Percentiles rank a stretch among this genome's conserved stretches.
Conservation (phyloP, 2,888 invertebrate genomes). For the Sisyra terminalis region DNA sequence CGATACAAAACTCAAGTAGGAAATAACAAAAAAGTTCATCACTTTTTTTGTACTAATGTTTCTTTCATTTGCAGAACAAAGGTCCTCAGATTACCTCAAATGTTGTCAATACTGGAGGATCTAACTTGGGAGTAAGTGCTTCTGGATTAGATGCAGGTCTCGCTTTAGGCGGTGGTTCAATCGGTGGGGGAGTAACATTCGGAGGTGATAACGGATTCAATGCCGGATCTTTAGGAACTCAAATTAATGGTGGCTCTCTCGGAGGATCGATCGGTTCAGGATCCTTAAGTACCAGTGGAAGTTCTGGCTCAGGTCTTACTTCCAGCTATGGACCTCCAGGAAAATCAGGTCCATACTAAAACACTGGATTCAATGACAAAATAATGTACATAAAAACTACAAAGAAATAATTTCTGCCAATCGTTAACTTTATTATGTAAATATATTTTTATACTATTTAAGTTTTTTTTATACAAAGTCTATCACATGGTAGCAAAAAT, state of each 20-base stretch:
- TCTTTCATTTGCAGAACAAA: not conserved
- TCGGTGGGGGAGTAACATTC: not conserved
- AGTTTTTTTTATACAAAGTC: too few relatives aligned
- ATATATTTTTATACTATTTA: too few relatives aligned
- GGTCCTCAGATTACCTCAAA: not conserved
- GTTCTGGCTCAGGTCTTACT: not conserved
- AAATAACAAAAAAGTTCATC: not conserved
- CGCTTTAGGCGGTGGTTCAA: not conserved
- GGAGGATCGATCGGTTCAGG: not conserved
- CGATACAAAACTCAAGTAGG: constrained; percentile 21
- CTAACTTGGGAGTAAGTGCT: not conserved
- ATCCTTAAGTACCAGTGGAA: not conserved
- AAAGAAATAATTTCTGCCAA: too few relatives aligned
- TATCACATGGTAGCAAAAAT: too few relatives aligned
- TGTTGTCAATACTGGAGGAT: not conserved
- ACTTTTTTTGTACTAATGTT: not conserved
- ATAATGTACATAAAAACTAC: too few relatives aligned
- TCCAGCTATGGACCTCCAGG: constrained; percentile 1
- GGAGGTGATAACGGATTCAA: too few relatives aligned
- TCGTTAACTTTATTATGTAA: too few relatives aligned
- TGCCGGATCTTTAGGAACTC: not conserved
- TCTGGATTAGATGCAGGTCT: not conserved
- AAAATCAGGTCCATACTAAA: constrained; percentile 3
- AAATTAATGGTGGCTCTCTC: not conserved
- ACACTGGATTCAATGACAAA: too few relatives aligned